Base-by-base conservation (phyloP, 2,113 vertebrate genomes). In the Uria aalge region DNA sequence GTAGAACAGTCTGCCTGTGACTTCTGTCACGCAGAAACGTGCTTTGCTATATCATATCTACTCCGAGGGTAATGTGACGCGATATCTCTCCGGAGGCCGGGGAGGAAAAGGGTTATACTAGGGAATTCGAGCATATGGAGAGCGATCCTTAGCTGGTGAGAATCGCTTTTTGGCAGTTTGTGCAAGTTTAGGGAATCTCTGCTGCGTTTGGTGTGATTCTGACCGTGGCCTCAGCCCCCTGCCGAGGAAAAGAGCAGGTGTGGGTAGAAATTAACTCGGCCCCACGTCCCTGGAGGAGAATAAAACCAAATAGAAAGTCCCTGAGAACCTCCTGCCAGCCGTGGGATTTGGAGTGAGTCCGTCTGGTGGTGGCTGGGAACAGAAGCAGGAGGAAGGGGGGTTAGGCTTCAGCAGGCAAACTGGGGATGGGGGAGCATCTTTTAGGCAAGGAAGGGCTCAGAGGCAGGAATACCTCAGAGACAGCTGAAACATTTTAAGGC, bases 41-140 rank as follows among this genome's bases (percentile, higher is more conserved):
- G 68, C 36, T 78, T 56, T 40, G 34, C 62, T 45, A 0, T 36
- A 45, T 75, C 69, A 1, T 72, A 10, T 26, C 59, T 59, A 1
- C 60, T 67, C 79, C 0, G 0, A n/a, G 52, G 16, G 17, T 56
- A 43, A 63, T 5, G 11, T n/a, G 66, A 55, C 4, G 2, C 0
- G 0, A 0, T 21, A 2, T 5, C 20, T 87, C 80, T 57, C 55
- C 2, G 3, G 72, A 73, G 32, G 16, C 80, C 56, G 13, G 40
- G 52, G 47, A 84, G 41, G 56, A 83, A 41, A 40, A 63, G 56
- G n/a, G 5, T 67, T 80, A 3, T 68, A 20, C 9, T 8, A 26
- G 56, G 41, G 30, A 66, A 40, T 75, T 6, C 6, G 41, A 81
- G 62, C 66, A 66, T 41, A 26, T 52, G 67, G 62, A 87, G 60